These are phyloP conservation scores for Phrynocephalus versicolor DNA, from an alignment of 2,113 vertebrate genomes.

Conservation along the genomic window DNA sequence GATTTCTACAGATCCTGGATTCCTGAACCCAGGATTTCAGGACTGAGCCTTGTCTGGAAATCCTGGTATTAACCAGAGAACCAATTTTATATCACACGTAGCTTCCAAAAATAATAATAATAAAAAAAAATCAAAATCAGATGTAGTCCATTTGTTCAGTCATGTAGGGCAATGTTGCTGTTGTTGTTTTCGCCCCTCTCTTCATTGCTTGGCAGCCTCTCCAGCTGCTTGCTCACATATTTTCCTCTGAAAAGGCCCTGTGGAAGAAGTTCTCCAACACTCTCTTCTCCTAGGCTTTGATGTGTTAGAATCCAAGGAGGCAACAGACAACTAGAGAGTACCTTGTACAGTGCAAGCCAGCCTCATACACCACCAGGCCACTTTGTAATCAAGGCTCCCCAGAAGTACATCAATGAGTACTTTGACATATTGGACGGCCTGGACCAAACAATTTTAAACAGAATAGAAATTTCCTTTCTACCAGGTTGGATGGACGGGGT, in stretches of 20 bases:
- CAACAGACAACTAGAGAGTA: not conserved
- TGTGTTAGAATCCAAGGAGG: not conserved
- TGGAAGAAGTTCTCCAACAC: not conserved
- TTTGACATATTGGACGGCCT: too few relatives aligned
- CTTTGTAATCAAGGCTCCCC: not conserved
- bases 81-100: too few relatives aligned
- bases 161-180: too few relatives aligned
- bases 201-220: not conserved
- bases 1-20: too few relatives aligned
- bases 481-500: not conserved
- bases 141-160: too few relatives aligned
- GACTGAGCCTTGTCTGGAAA: too few relatives aligned
- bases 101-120: too few relatives aligned
- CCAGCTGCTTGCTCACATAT: not conserved
- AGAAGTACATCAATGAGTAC: not conserved
- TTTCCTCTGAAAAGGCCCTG: not conserved
- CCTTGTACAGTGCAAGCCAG: not conserved
- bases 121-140: too few relatives aligned
- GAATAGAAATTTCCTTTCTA: not conserved
- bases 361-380: not conserved
- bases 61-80: too few relatives aligned
- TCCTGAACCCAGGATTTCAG: too few relatives aligned
- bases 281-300: not conserved
- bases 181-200: not conserved
- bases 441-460: too few relatives aligned